Conservation (phyloP, 2,113 vertebrate species). For the Falcunculus frontatus region DNA sequence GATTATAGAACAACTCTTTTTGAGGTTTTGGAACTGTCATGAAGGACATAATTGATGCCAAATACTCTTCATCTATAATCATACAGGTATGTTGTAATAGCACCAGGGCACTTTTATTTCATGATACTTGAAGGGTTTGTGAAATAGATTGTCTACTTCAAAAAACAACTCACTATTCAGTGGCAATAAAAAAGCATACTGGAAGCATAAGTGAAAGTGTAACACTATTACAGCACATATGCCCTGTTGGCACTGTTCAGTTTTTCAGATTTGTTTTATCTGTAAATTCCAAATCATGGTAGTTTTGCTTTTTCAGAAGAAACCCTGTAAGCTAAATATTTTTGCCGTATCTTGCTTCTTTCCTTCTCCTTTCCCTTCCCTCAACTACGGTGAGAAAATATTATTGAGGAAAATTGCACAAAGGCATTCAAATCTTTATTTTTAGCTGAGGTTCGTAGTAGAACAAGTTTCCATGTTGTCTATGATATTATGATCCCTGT, state of each 20-base stretch:
- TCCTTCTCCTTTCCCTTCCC: not conserved
- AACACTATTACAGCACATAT: not conserved
- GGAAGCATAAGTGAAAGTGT: not conserved
- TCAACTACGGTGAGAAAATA: not conserved
- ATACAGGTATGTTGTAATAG: not conserved
- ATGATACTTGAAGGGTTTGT: not conserved
- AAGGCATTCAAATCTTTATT: not conserved
- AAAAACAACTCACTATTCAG: not conserved
- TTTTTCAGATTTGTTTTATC: not conserved
- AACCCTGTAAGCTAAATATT: not conserved
- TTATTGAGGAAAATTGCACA: not conserved
- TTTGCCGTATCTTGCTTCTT: not conserved
- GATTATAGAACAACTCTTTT: not conserved
- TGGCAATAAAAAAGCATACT: not conserved
- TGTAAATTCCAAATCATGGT: not conserved
- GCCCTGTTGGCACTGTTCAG: not conserved
- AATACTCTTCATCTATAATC: not conserved
- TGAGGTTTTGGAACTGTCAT: not conserved
- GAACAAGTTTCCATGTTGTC: not conserved
- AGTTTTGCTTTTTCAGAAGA: not conserved
- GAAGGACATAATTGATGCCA: not conserved
- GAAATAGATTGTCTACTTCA: not conserved
- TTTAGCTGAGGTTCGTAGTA: not conserved
- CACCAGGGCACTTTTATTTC: not conserved
- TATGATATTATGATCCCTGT: not conserved